Evolutionary conservation across 2,888 invertebrate genomes (phyloP), one percentile per base, ranked within the genome.

Genomic region (Lasioglossum calceatum): DNA sequence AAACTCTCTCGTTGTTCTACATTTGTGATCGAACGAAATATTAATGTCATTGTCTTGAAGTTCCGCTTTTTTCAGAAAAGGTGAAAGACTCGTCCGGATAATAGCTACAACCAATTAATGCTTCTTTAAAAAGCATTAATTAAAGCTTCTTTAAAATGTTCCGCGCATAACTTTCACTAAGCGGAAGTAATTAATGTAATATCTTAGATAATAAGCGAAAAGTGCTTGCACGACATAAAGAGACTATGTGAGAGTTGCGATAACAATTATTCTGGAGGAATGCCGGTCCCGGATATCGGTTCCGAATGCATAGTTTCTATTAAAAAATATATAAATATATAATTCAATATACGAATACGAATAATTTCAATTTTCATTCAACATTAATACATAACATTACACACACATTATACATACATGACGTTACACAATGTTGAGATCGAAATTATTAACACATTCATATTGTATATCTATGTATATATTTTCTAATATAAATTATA

Each of bases 151-250:
- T 32, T 32, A 32, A 32, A 32, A 32, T 32, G 32, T 42, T 36
- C n/a, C 14, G 14, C n/a, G 71, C n/a, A n/a, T n/a, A 42, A 71
- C 42, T 71, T 71, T 71, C 71, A 42, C 71, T 71, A 42, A 42
- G 19, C 71, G 71, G 71, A 71, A 71, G 71, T 42, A 39, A 71
- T 71, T 71, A 71, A n/a, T 42, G 42, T n/a, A 71, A 42, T 71
- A 42, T 71, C 42, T 42, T 42, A n/a, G 42, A 42, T 71, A 42
- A 42, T 71, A 42, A 42, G 71, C 12, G 23, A n/a, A 42, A 71
- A 42, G n/a, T 42, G 4, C 42, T 71, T 71, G 5, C 39, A 71
- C 39, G 39, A n/a, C 42, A n/a, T 14, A 71, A 71, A n/a, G 71
- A n/a, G 12, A 42, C 42, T 71, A 27, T 27, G 42, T 71, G 71